A percentile compares a stretch with the other conserved stretches of the same genome.
phyloP scores from a whole-genome alignment of 2,113 vertebrate species.

The Haliaeetus leucogaster region DNA sequence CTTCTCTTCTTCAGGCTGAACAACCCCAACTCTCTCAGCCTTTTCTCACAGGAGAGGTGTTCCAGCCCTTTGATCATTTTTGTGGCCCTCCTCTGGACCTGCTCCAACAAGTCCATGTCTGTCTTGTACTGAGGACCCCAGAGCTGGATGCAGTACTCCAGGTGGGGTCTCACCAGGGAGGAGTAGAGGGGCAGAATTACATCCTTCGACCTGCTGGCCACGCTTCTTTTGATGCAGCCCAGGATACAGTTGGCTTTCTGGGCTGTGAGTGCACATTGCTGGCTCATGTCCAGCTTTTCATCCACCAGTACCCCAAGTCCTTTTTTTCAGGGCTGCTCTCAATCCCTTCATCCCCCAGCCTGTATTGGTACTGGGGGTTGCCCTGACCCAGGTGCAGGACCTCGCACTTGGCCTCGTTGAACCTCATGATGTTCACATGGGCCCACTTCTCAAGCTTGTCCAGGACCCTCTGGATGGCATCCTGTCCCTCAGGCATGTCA shows the following conservation, averaged over 20 bases:
- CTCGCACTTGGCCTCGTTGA: no score
- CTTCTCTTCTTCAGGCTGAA: background rate
- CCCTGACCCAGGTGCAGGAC: no score
- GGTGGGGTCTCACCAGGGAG: background rate
- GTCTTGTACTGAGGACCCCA: background rate
- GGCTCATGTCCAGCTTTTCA: no score
- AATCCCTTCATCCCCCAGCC: no score
- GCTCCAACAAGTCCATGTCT: background rate
- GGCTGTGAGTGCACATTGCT: no score
- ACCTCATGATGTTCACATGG: no score
- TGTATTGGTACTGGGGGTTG: no score
- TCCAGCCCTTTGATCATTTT: background rate
- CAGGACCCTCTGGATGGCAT: no score
- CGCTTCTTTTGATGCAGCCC: background rate
- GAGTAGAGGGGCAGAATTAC: background rate
- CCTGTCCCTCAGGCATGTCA: background rate
- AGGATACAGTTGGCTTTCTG: background rate
- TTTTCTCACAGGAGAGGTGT: background rate
- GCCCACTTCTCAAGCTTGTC: no score
- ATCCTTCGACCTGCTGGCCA: background rate
- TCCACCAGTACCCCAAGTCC: no score
- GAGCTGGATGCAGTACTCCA: background rate
- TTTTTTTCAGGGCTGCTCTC: no score
- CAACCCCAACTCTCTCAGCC: background rate
- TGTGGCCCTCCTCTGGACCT: fast-evolving